Conservation (phyloP, 2,888 invertebrate species). For the Caenorhabditis sp. region DNA sequence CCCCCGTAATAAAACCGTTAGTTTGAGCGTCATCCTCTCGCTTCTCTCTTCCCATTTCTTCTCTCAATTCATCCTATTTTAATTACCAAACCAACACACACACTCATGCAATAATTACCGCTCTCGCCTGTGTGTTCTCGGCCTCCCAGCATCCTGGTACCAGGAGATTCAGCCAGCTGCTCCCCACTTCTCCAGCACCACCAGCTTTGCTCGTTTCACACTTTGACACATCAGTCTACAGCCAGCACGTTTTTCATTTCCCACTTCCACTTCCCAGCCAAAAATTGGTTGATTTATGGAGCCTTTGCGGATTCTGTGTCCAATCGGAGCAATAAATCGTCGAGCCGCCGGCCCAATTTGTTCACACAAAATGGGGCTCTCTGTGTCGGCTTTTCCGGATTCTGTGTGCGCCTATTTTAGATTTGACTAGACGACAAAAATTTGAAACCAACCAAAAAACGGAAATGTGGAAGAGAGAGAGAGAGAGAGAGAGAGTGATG, state of each 20-base stretch:
- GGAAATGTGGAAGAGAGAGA: too few species aligned
- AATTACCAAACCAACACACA: neutral
- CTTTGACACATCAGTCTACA: too few species aligned
- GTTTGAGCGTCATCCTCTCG: neutral
- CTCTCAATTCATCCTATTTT: neutral
- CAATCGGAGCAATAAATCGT: slow-evolving; percentile 11
- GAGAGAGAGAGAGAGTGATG: too few species aligned
- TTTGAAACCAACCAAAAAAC: slow-evolving; percentile 9
- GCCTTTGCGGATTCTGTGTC: neutral
- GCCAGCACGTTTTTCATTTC: too few species aligned
- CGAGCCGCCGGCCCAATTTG: neutral
- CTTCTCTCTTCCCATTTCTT: neutral
- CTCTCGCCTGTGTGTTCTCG: slow-evolving; percentile 5
- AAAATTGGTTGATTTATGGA: neutral
- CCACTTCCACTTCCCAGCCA: neutral
- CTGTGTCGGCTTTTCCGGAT: neutral
- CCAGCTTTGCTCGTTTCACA: neutral
- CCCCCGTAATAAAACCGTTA: neutral
- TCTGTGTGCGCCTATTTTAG: too few species aligned
- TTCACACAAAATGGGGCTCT: slow-evolving; percentile 8
- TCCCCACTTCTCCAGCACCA: neutral
- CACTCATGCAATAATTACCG: neutral
- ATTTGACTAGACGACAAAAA: slow-evolving; percentile 1
- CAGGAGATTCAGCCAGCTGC: slow-evolving; percentile 2
- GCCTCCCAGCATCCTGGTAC: slow-evolving; percentile 9